A percentile compares a stretch with the other conserved stretches of the same genome.
phyloP scores from a whole-genome alignment of 2,113 vertebrate species.

The Ceyx melanurus region DNA sequence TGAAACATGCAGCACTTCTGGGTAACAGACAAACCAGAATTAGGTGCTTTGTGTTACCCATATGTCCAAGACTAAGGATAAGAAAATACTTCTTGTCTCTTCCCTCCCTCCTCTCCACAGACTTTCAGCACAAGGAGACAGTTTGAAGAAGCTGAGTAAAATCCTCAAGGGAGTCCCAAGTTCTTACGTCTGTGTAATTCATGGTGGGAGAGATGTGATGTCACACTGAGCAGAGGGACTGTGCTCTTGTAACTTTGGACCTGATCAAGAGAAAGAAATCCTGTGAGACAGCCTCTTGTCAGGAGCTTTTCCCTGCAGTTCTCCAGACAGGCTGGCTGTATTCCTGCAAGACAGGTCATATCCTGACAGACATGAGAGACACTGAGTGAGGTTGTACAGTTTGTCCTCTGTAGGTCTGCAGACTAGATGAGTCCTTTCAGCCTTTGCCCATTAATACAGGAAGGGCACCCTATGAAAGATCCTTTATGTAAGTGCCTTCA shows the following conservation, averaged over 20 bases:
- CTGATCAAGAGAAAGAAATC: not conserved
- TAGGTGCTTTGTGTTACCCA: not conserved
- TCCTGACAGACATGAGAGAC: not conserved
- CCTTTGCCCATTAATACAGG: not conserved
- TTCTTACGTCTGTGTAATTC: not conserved
- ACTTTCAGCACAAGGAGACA: not conserved
- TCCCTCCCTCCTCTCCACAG: not conserved
- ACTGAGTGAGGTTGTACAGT: not conserved
- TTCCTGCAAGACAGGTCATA: constrained; percentile 3
- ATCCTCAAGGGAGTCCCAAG: not conserved
- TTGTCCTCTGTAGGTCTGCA: not conserved
- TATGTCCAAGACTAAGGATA: not conserved
- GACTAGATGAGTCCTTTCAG: not conserved
- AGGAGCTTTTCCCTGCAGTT: not conserved
- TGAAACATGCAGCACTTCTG: not conserved
- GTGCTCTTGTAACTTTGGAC: not conserved
- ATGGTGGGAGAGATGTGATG: not conserved
- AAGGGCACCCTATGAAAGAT: not conserved
- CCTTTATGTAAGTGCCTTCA: not conserved
- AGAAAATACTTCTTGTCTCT: not conserved
- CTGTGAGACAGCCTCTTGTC: not conserved
- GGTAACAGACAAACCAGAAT: not conserved
- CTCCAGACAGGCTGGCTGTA: not conserved
- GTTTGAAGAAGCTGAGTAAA: not conserved
- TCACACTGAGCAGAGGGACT: not conserved